Evolutionary conservation across 2,797 vertebrate genomes (phyloP), one percentile per base, ranked within the genome.

Genomic region (Tragopan temminckii): DNA sequence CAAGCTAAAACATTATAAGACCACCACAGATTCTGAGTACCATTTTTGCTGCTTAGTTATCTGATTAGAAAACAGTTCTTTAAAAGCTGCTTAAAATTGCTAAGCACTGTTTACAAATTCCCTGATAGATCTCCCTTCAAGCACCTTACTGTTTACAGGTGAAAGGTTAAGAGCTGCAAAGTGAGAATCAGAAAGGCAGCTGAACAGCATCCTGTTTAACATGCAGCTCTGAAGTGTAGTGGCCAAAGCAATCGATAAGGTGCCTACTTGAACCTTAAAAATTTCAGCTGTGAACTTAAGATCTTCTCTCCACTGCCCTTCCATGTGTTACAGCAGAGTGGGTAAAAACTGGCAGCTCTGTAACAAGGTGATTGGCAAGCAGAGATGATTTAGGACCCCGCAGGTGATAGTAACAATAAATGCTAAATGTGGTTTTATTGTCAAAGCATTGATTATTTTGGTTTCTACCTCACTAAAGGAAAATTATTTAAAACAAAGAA

Each of bases 1-100:
- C 77, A 63, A 87, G 59, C 24, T 80, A 78, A 90, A 92, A 72
- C 20, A 57, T 29, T 90, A 77, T 42, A 69, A 82, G 57, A 66
- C 29, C 21, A 10, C 50, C 50, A 77, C 33, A 82, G 25, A 69
- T 53, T 81, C 55, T 61, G 38, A 74, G 67, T 23, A 68, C 31
- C 79, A 55, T 70, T 93, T 88, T 81, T 71, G 11, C 58, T 85
- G 35, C 24, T 68, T 93, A 69, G 23, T 75, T 16, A 62, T 35
- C n/a, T 81, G 36, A 86, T 63, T 81, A 53, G 9, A 77, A 88
- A 93, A 85, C 11, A 33, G 1, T 29, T 57, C 88, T 89, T 81
- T 35, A 57, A 89, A 59, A 46, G 17, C 46, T 84, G 36, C 25
- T 86, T 76, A 86, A 64, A 61, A 78, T 23, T 90, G 35, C 24